Evolutionary conservation across 2,113 vertebrate species (phyloP).

Genomic region (Galemys pyrenaicus): DNA sequence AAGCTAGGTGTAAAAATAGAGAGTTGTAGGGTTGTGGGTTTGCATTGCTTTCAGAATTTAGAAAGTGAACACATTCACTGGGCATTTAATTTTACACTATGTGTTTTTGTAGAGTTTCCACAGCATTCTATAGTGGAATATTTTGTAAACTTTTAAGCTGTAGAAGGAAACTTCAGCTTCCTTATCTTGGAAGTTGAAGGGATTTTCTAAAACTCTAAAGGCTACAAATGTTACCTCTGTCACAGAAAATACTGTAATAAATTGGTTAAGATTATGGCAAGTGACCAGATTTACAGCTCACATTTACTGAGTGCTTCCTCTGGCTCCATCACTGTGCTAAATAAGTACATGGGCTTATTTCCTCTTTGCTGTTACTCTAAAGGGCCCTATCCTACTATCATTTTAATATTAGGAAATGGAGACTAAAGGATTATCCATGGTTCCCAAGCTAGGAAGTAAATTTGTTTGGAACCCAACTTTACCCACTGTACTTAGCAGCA

Average conservation of each 20-base stretch:
- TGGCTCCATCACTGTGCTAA: not conserved
- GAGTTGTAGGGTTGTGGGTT: not conserved
- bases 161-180: not conserved
- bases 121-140: not conserved
- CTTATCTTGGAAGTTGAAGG: not conserved
- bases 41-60: slow-evolving; percentile 44
- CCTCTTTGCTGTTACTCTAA: not conserved
- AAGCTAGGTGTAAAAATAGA: not conserved
- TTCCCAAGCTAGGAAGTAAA: not conserved
- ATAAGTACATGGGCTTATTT: not conserved
- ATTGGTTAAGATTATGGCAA: not conserved
- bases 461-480: not conserved
- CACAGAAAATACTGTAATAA: not conserved
- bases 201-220: slow-evolving; percentile 11
- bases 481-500: not conserved
- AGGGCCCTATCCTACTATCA: not conserved
- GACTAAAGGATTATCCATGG: not conserved
- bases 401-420: not conserved
- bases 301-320: not conserved
- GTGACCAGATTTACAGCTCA: not conserved
- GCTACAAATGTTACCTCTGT: not conserved
- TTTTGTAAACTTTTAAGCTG: slow-evolving; percentile 23
- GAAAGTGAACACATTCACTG: not conserved
- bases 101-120: slow-evolving; percentile 13
- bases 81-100: slow-evolving; percentile 38